phyloP scores from a whole-genome alignment of 2,797 vertebrate genomes.

The Potorous gilbertii region DNA sequence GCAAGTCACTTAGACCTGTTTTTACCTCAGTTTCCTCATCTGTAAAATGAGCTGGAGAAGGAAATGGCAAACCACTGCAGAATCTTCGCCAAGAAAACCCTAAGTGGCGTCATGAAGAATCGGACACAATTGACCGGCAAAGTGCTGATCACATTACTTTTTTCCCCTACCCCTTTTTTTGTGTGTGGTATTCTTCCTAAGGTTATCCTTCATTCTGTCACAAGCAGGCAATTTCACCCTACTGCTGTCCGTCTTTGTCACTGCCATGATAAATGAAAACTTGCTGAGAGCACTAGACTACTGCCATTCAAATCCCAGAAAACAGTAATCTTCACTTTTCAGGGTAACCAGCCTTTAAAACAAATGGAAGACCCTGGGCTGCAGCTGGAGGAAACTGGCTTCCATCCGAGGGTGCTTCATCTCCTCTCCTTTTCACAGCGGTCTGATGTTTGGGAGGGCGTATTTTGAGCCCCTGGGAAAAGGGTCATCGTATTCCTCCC shows the following conservation, averaged over 20 bases:
- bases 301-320: conserved; percentile 98
- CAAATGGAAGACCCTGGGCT: conserved; percentile 90
- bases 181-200: conserved; percentile 90
- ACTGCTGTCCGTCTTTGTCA: conserved; percentile 99
- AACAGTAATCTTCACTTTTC: conserved; percentile 99
- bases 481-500: conserved; percentile 87
- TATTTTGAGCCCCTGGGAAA: conserved; percentile 86
- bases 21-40: too few species aligned
- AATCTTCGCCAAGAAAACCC: too few species aligned
- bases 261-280: conserved; percentile 97
- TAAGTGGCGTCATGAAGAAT: too few species aligned
- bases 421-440: conserved; percentile 77
- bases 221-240: conserved; percentile 95
- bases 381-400: conserved; percentile 91
- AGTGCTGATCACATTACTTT: too few species aligned
- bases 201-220: conserved; percentile 92
- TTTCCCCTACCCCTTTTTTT: too few species aligned
- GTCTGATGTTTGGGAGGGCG: conserved; percentile 90
- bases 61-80: too few species aligned
- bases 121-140: too few species aligned
- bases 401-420: conserved; percentile 92
- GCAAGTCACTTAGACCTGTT: too few species aligned
- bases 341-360: conserved; percentile 94
- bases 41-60: too few species aligned
- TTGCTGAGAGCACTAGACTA: conserved; percentile 96